Evolutionary conservation across 2,113 vertebrate genomes (phyloP), one percentile per base, ranked within the genome.

Genomic region (Gallinago undulata): DNA sequence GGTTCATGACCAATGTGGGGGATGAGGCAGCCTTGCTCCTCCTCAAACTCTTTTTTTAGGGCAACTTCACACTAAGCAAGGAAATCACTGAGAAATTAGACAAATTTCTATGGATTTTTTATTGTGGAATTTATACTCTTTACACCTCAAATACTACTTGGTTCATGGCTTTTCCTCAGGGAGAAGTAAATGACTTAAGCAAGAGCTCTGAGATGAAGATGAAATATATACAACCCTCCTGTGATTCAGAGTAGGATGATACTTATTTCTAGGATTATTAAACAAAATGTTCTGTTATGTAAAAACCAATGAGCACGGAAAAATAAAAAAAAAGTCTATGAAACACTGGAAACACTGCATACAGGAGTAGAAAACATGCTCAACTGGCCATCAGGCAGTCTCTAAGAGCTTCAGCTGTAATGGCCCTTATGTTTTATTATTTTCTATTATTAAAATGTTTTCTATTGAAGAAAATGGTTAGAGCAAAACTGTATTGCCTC

Each of bases 391-490:
- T 81, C 30, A 33, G 72, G 48, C 12, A 30, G 19, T 64, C 67
- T 11, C 66, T 77, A 73, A 56, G 59, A 87, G 4, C 48, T 80
- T 55, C 45, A 9, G 18, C 41, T 89, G 69, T 84, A 83, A 62
- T 67, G 30, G 2, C 31, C 12, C 19, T 66, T 70, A 43, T n/a
- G 27, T 60, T 90, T 93, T 94, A 37, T 87, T 94, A 62, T 92
- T 94, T 81, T 89, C 77, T 87, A 10, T 84, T 87, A 79, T 53
- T 70, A 53, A 95, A 83, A 93, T 43, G 18, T 78, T 96, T 95
- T 80, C 27, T 28, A 12, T 22, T 39, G 84, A 90, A 9, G 23
- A 72, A 73, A 81, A 95, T 68, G 2, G 39, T 64, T 39, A 55
- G 82, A 81, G 60, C 22, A 19, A 94, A 93, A 93, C 82, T 73